Evolutionary conservation across 2,113 vertebrate species (phyloP), one percentile per base, ranked within the genome.

Genomic region (Lepisosteus oculatus): DNA sequence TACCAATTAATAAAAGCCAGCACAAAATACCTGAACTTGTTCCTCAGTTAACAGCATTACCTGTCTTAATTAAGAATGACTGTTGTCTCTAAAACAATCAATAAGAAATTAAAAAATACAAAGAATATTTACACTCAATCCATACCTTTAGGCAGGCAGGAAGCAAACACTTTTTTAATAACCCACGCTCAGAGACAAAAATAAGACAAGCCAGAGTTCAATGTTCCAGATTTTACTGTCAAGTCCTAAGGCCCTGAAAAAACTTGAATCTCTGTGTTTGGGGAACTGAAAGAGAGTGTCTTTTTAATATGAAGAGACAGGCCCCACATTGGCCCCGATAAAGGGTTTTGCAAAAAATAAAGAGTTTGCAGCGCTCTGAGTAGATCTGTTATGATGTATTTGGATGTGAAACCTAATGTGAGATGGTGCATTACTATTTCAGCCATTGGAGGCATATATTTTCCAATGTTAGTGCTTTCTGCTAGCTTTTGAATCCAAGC

Each of bases 401-500:
- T 68, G 69, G 59, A 64, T 63, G 69, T 43, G 43, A 64, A 71
- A 43, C 59, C 59, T 71, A 54, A 73, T 43, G 45, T 8, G 47
- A 70, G 68, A n/a, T 15, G 45, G 51, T 41, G 63, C 1, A 6
- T 47, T 67, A 43, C 42, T 43, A n/a, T 54, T 45, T 43, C 15
- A 66, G 17, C 55, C 71, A 67, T 59, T 45, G 57, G 72, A 68
- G 56, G 65, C 65, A 57, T 42, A 15, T 43, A 43, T 75, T 14
- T 51, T 62, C 9, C 72, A 29, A 44, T 29, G 51, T 43, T 14
- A 15, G 55, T 45, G 55, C 65, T 15, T 56, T 44, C 44, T 29
- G 55, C 42, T 15, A 29, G 61, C 4, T 11, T 3, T 83, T 79
- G 79, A 79, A 84, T 75, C 86, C 72, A 80, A 85, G 80, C 84